Conservation (phyloP, 1,140 invertebrate species). For the Zophobas atratus region DNA sequence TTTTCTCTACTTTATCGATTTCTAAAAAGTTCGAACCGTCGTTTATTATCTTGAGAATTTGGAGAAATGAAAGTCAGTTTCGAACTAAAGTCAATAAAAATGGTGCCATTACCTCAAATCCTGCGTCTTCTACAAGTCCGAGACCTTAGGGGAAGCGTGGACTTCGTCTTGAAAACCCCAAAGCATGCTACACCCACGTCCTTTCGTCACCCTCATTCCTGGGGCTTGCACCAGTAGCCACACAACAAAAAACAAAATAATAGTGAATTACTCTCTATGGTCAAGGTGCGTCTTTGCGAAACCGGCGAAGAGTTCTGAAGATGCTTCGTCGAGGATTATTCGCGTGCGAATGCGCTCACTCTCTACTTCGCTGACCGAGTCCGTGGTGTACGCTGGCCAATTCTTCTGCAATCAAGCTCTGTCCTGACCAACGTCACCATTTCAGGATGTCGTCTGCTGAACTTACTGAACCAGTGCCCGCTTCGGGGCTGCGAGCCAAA, state of each 20-base stretch:
- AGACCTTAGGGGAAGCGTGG: background rate
- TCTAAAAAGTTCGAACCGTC: too few species aligned
- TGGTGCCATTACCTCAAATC: background rate
- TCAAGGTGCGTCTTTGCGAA: constrained; percentile 13
- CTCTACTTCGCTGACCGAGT: constrained; percentile 50
- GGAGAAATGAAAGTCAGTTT: too few species aligned
- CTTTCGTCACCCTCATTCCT: constrained; percentile 35
- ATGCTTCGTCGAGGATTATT: constrained; percentile 35
- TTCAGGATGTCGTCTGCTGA: constrained; percentile 37
- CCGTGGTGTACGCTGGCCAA: constrained; percentile 38
- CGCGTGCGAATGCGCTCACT: constrained; percentile 45
- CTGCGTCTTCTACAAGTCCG: constrained; percentile 11
- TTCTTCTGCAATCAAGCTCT: constrained; percentile 39
- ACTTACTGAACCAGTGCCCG: constrained; percentile 36
- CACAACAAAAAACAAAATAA: background rate
- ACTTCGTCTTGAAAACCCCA: constrained; percentile 5
- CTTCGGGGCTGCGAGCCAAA: constrained; percentile 24
- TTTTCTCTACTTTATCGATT: too few species aligned
- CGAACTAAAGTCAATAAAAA: too few species aligned
- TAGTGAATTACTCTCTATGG: background rate
- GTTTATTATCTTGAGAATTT: too few species aligned
- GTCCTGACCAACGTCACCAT: constrained; percentile 26
- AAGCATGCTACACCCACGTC: constrained; percentile 14
- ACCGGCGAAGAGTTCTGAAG: constrained; percentile 11
- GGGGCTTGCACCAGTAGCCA: background rate